Evolutionary conservation across 1,140 invertebrate genomes (phyloP), one percentile per base, ranked within the genome.

Genomic region (Leptoteleia sp.): DNA sequence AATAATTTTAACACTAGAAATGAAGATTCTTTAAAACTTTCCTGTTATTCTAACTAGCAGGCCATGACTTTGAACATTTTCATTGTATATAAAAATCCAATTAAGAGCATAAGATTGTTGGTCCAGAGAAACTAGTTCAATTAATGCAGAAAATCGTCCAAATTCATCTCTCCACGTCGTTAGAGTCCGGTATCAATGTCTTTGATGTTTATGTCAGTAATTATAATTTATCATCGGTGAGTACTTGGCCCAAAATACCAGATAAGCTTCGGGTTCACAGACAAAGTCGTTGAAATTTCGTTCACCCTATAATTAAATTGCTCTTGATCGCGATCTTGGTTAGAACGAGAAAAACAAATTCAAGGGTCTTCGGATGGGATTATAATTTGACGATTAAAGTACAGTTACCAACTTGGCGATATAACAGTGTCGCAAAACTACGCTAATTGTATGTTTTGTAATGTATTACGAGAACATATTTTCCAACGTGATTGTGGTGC

Each of bases 151-250:
- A 62, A 27, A 27, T 1, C 15, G 40, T 45, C 27, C 19, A 27
- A 55, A 35, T 16, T 25, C 16, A 13, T 15, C n/a, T 27, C 31
- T 19, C 2, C 6, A 42, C 25, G n/a, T n/a, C n/a, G n/a, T n/a
- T n/a, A 38, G 25, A 48, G 12, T n/a, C 42, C 54, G 5, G 19
- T 5, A 22, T 22, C 2, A 22, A 22, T 25, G 50, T n/a, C n/a
- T n/a, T n/a, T 62, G 67, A 80, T 50, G 29, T 47, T 57, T 43
- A 62, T 67, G 35, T 47, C 65, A 7, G 19, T 55, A 70, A 79
- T 78, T 76, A 65, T 55, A 78, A 78, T 78, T 65, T 31, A 62
- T 80, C 77, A 70, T 3, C 15, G 71, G 76, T 77, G 79, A 80
- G 79, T 76, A 76, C 33, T 62, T 80, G 81, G 38, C 57, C 73